Conservation (phyloP, 2,113 vertebrate genomes). For the Rhineura floridana region DNA sequence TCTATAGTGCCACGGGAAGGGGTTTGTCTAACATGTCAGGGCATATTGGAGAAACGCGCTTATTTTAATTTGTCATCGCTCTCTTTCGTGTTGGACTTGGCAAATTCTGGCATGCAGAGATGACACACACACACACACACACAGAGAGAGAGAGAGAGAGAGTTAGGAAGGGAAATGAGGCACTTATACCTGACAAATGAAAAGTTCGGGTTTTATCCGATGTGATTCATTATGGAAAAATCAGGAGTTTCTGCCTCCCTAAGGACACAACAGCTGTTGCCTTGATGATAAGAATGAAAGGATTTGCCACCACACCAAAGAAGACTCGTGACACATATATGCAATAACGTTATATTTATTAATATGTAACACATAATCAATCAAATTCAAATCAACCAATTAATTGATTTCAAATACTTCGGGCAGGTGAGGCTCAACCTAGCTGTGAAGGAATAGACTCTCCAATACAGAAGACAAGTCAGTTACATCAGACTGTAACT, state of each 20-base stretch:
- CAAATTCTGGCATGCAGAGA: constrained; percentile 23
- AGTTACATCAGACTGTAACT: too few species aligned
- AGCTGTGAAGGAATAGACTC: too few species aligned
- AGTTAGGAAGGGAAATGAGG: neutral
- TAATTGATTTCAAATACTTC: too few species aligned
- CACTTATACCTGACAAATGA: constrained; percentile 17
- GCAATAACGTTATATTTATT: too few species aligned
- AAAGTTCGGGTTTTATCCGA: constrained; percentile 12
- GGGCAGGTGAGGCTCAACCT: too few species aligned
- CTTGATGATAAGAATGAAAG: neutral
- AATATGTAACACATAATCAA: too few species aligned
- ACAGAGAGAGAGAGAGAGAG: too few species aligned
- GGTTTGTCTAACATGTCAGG: constrained; percentile 50
- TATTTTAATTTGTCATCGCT: constrained; percentile 37
- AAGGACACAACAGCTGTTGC: neutral
- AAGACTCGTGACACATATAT: too few species aligned
- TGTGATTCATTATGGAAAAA: constrained; percentile 4
- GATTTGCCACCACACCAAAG: too few species aligned
- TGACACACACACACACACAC: too few species aligned
- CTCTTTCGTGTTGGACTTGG: constrained; percentile 45
- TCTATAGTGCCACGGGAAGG: constrained; percentile 32
- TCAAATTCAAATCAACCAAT: too few species aligned
- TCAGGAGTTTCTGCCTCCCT: neutral
- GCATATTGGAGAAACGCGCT: constrained; percentile 55
- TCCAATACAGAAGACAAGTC: too few species aligned